phyloP scores from a whole-genome alignment of 2,113 vertebrate genomes.

The Semnornis frantzii region DNA sequence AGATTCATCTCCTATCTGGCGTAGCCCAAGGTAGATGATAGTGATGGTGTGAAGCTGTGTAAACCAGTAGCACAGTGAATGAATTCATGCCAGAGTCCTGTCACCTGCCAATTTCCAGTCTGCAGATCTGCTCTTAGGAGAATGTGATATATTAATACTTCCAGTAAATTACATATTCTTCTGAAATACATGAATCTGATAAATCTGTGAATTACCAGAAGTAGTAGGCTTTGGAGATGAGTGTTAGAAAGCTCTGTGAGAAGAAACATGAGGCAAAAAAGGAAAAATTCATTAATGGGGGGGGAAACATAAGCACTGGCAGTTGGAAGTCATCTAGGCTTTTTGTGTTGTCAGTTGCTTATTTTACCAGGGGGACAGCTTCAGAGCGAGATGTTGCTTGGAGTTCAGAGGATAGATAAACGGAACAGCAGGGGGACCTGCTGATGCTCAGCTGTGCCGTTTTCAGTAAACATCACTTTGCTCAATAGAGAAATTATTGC shows the following conservation, averaged over 20 bases:
- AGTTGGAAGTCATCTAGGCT: not conserved
- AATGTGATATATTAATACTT: not conserved
- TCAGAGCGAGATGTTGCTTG: not conserved
- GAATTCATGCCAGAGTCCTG: not conserved
- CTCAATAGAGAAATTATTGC: conserved; percentile 45
- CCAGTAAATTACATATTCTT: not conserved
- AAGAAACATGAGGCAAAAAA: not conserved
- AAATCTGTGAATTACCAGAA: not conserved
- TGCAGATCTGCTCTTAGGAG: not conserved
- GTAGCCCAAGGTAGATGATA: not conserved
- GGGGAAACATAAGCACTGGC: not conserved
- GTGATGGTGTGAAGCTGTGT: not conserved
- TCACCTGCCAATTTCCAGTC: not conserved
- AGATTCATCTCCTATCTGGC: not conserved
- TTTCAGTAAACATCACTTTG: not conserved
- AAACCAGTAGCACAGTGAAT: not conserved
- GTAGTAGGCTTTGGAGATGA: not conserved
- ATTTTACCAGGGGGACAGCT: conserved; percentile 26
- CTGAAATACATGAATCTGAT: not conserved
- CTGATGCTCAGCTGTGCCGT: conserved; percentile 34
- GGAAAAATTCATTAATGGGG: not conserved
- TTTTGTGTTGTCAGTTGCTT: conserved; percentile 5
- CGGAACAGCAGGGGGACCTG: not conserved
- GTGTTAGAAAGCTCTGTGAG: not conserved
- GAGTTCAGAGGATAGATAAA: not conserved